Evolutionary conservation across 2,113 vertebrate species (phyloP).

Genomic region (Galbula dea): DNA sequence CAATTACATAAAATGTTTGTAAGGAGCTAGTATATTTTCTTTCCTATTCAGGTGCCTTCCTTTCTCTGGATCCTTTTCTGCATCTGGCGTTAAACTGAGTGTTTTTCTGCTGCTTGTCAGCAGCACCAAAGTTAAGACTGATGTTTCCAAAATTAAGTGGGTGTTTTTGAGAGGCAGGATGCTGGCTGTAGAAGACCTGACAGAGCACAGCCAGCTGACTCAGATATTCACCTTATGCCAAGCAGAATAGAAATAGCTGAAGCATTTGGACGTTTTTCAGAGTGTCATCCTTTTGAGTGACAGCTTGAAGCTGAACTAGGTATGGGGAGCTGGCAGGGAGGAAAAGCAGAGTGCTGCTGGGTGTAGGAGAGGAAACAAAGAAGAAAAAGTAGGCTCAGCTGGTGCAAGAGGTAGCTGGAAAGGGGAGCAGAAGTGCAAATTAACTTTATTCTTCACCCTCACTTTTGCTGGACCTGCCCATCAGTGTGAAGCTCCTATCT

Average conservation of each 20-base stretch:
- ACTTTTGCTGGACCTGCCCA: neutral
- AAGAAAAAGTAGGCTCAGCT: neutral
- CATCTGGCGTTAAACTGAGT: neutral
- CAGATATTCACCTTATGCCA: constrained; percentile 26
- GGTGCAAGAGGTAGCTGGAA: neutral
- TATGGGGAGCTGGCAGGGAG: neutral
- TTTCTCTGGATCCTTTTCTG: constrained; percentile 4
- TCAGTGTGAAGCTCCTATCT: neutral
- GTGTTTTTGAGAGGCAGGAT: constrained; percentile 10
- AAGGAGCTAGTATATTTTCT: neutral
- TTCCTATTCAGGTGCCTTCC: neutral
- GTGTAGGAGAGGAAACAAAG: neutral
- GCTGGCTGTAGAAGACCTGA: constrained; percentile 10
- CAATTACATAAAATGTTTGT: neutral
- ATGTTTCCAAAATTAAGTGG: constrained; percentile 43
- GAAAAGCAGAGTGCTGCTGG: neutral
- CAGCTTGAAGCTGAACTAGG: constrained; percentile 6
- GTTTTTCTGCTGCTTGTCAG: constrained; percentile 32
- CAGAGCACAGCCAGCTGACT: constrained; percentile 34
- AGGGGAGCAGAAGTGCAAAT: neutral
- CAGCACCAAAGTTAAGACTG: neutral
- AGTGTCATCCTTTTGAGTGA: constrained; percentile 8
- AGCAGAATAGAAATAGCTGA: constrained; percentile 52
- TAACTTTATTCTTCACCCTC: neutral
- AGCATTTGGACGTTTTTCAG: constrained; percentile 45